Percentiles rank a stretch among this genome's conserved stretches.
These are phyloP conservation scores for Dipodomys spectabilis DNA, from an alignment of 2,113 vertebrate genomes.

Conservation along the genomic window DNA sequence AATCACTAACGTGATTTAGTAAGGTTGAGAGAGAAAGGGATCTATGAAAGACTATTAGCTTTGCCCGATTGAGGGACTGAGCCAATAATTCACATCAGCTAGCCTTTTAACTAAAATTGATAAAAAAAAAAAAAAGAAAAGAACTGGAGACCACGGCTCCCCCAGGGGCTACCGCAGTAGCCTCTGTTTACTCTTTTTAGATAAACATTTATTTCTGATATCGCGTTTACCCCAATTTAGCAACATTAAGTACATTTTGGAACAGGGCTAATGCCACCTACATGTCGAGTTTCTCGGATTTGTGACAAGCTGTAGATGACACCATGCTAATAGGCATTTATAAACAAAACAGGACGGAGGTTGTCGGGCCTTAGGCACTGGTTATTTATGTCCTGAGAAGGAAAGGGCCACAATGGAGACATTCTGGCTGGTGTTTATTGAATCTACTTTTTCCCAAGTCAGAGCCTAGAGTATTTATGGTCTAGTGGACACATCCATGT, in stretches of 20 bases:
- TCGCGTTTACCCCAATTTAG: slow-evolving; percentile 38
- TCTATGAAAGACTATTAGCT: neutral
- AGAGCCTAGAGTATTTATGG: slow-evolving; percentile 20
- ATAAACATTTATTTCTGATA: slow-evolving; percentile 57
- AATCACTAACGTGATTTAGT: slow-evolving; percentile 7
- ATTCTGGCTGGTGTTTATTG: slow-evolving; percentile 16
- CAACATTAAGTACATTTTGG: slow-evolving; percentile 31
- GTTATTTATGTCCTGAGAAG: slow-evolving; percentile 26
- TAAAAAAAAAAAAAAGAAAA: slow-evolving; percentile 34
- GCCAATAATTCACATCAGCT: slow-evolving; percentile 21
- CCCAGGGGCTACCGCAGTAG: neutral
- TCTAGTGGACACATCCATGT: slow-evolving; percentile 1
- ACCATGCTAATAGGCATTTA: slow-evolving; percentile 39
- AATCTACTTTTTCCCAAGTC: slow-evolving; percentile 39
- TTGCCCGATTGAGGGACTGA: slow-evolving; percentile 12
- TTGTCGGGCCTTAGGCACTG: neutral
- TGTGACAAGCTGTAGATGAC: slow-evolving; percentile 45
- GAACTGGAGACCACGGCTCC: neutral
- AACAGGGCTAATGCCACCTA: slow-evolving; percentile 30
- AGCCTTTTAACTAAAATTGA: slow-evolving; percentile 28
- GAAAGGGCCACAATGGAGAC: slow-evolving; percentile 7
- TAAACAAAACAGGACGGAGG: neutral
- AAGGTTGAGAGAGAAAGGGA: neutral
- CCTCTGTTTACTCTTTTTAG: slow-evolving; percentile 6
- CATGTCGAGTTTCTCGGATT: slow-evolving; percentile 48